These are phyloP conservation scores for Phlogophora meticulosa DNA, from an alignment of 2,888 invertebrate genomes.

Conservation along the genomic window DNA sequence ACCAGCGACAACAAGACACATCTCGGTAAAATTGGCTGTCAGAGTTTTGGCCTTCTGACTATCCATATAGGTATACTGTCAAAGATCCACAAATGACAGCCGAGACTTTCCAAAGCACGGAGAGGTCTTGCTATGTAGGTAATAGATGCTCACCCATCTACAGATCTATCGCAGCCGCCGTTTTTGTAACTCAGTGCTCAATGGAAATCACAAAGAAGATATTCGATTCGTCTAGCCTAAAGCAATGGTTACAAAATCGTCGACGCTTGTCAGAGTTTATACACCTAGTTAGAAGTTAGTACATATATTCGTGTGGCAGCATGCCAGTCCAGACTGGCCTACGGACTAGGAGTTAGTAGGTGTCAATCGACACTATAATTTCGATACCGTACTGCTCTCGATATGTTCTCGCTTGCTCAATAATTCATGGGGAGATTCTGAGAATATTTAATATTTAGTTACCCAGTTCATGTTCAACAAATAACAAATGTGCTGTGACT, in stretches of 20 bases:
- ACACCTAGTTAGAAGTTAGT: background rate
- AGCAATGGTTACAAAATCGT: background rate
- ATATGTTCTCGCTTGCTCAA: constrained; percentile 23
- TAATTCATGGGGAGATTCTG: constrained; percentile 19
- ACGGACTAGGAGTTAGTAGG: constrained; percentile 18
- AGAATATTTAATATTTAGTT: constrained; percentile 6
- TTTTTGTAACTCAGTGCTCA: too few relatives aligned
- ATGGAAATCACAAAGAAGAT: too few relatives aligned
- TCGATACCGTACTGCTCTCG: constrained; percentile 16
- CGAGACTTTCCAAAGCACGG: too few relatives aligned
- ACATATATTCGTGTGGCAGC: constrained; percentile 31
- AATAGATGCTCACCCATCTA: too few relatives aligned
- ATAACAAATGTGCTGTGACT: background rate
- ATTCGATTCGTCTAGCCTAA: background rate
- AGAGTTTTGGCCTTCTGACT: too few relatives aligned
- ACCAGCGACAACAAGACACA: too few relatives aligned
- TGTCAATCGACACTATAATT: constrained; percentile 50
- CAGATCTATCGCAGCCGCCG: too few relatives aligned
- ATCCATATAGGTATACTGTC: too few relatives aligned
- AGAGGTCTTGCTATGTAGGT: too few relatives aligned
- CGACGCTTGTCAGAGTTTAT: background rate
- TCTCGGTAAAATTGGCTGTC: too few relatives aligned
- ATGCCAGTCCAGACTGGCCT: constrained; percentile 35
- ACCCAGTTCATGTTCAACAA: constrained; percentile 6
- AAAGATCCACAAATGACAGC: too few relatives aligned